phyloP scores from a whole-genome alignment of 2,113 vertebrate genomes.

The Rhombomys opimus region DNA sequence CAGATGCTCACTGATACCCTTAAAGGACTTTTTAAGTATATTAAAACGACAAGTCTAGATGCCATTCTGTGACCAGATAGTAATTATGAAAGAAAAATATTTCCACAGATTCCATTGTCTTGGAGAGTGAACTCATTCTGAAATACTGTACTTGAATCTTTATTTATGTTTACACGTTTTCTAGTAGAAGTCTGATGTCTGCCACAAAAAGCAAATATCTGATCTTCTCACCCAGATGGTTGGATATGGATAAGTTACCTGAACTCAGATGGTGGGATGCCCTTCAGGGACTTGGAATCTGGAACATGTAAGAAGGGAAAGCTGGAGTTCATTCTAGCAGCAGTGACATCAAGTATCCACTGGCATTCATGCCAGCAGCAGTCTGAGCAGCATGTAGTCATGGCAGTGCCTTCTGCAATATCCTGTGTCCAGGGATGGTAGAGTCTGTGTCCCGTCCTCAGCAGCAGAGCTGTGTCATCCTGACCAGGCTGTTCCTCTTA shows the following conservation, averaged over 20 bases:
- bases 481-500: conserved; percentile 8
- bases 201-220: background rate
- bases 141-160: background rate
- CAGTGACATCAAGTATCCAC: background rate
- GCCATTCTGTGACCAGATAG: background rate
- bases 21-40: conserved; percentile 21
- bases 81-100: background rate
- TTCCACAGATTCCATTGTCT: background rate
- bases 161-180: background rate
- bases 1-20: background rate
- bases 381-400: background rate
- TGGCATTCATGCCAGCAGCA: background rate
- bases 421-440: conserved; percentile 6
- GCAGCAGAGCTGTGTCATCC: conserved; percentile 58
- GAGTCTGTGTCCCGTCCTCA: background rate
- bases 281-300: conserved; percentile 7
- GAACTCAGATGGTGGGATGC: background rate
- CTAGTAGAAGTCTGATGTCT: background rate
- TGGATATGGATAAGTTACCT: background rate
- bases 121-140: background rate
- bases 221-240: background rate
- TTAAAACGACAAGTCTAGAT: background rate
- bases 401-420: conserved; percentile 45
- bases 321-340: background rate
- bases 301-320: background rate